These are phyloP conservation scores for Pemphredon lugubris DNA, from an alignment of 2,888 invertebrate genomes.

Conservation along the genomic window DNA sequence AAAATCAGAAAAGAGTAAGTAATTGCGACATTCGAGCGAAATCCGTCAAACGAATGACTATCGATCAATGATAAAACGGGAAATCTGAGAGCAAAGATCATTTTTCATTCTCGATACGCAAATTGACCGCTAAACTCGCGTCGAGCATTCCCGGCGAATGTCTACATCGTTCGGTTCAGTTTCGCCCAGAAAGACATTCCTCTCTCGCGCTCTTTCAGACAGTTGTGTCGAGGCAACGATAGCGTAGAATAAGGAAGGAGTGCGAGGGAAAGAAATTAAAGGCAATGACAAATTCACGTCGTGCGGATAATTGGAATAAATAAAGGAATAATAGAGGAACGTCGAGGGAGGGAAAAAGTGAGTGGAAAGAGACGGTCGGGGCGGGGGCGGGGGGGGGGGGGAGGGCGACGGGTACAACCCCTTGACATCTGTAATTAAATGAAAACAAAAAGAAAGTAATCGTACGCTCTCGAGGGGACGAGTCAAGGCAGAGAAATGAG, in stretches of 20 bases:
- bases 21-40: too few relatives aligned
- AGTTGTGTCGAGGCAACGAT: too few relatives aligned
- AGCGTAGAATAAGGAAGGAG: slow-evolving; percentile 32
- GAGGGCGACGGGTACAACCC: slow-evolving; percentile 74
- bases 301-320: slow-evolving; percentile 80
- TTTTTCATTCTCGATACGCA: slow-evolving; percentile 1
- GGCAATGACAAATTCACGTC: slow-evolving; percentile 80
- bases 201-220: too few relatives aligned
- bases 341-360: slow-evolving; percentile 63
- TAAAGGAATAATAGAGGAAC: slow-evolving; percentile 79
- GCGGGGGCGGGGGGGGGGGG: slow-evolving; percentile 32
- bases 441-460: slow-evolving; percentile 81
- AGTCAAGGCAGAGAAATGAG: slow-evolving; percentile 78
- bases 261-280: slow-evolving; percentile 73
- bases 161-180: neutral
- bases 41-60: too few relatives aligned
- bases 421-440: slow-evolving; percentile 81
- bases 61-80: too few relatives aligned
- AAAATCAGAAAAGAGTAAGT: too few relatives aligned
- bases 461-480: slow-evolving; percentile 75
- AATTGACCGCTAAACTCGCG: too few relatives aligned
- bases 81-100: too few relatives aligned
- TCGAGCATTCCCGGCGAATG: slow-evolving; percentile 12
- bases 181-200: too few relatives aligned
- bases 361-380: slow-evolving; percentile 26